A percentile compares a stretch with the other conserved stretches of the same genome.
Evolutionary conservation across 2,113 vertebrate genomes (phyloP).

Genomic region (Thomomys bottae): DNA sequence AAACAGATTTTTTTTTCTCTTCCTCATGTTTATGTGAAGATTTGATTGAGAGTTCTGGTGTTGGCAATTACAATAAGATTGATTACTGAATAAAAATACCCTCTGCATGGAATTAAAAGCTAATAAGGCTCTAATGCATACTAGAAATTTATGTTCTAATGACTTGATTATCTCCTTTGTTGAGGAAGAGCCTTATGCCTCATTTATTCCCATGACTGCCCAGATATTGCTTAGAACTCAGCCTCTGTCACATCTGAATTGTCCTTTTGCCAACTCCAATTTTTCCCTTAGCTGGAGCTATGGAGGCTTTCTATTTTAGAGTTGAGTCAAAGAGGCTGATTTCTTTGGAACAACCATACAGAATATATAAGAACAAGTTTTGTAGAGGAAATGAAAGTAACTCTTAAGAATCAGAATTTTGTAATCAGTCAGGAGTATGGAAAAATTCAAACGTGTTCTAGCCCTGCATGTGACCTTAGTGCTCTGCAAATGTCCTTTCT

Average conservation of each 20-base stretch:
- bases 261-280: background rate
- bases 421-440: background rate
- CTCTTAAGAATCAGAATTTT: background rate
- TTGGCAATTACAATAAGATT: constrained; percentile 40
- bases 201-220: background rate
- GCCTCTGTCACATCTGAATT: background rate
- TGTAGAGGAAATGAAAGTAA: background rate
- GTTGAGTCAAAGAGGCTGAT: background rate
- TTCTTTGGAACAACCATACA: constrained; percentile 20
- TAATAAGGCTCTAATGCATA: constrained; percentile 37
- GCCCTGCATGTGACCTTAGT: background rate
- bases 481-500: background rate
- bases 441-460: background rate
- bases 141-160: constrained; percentile 40
- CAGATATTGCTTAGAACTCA: background rate
- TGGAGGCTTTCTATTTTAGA: background rate
- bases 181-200: background rate
- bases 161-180: constrained; percentile 48
- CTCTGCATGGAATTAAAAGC: constrained; percentile 35
- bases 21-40: constrained; percentile 9
- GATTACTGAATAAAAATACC: constrained; percentile 41
- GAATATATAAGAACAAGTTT: background rate
- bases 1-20: constrained; percentile 16
- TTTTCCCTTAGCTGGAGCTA: background rate
- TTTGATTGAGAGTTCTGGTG: constrained; percentile 28